Evolutionary conservation across 1,140 invertebrate species (phyloP), one percentile per base, ranked within the genome.

Genomic region (Pseudomyrmex concolor): DNA sequence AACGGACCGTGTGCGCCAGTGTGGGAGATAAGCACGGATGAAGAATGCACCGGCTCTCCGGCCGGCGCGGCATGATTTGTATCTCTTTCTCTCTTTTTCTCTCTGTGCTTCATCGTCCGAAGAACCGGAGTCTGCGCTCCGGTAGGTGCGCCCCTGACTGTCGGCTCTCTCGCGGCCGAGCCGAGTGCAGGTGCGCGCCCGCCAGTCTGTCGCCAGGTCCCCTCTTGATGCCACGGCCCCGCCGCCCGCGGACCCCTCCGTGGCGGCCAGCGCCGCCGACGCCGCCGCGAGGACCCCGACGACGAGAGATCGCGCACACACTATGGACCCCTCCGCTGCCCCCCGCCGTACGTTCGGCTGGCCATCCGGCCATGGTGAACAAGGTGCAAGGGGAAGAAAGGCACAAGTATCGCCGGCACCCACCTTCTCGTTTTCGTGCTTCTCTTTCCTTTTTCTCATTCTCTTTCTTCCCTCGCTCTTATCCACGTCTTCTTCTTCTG

Each of bases 181-280:
- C 87, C 70, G 87, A 92, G 90, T 91, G 92, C 92, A 93, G 92
- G 92, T 93, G 92, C 91, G 92, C 91, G 89, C 86, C 92, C 92
- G 94, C 92, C 86, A 95, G 94, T 91, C 94, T 94, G 89, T 95
- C 95, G 90, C 93, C 91, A 92, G 90, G 89, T 78, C 82, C 83
- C 50, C 59, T 55, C 55, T 34, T 63, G 60, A 45, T 62, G 76
- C 73, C 62, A 76, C 81, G 73, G 76, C 80, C 70, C 67, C 54
- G 51, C 63, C 76, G 63, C 25, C 60, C 81, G 48, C 67, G 70
- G 62, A 84, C 73, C 83, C 68, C 57, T 17, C 59, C 64, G 34
- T 54, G 13, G 54, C 25, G 25, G 25, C 25, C 25, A 25, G 25
- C 25, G 25, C 25, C 25, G 25, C 25, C 25, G 25, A 12, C 62